Evolutionary conservation across 2,888 invertebrate genomes (phyloP), one percentile per base, ranked within the genome.

Genomic region (Agrochola circellaris): DNA sequence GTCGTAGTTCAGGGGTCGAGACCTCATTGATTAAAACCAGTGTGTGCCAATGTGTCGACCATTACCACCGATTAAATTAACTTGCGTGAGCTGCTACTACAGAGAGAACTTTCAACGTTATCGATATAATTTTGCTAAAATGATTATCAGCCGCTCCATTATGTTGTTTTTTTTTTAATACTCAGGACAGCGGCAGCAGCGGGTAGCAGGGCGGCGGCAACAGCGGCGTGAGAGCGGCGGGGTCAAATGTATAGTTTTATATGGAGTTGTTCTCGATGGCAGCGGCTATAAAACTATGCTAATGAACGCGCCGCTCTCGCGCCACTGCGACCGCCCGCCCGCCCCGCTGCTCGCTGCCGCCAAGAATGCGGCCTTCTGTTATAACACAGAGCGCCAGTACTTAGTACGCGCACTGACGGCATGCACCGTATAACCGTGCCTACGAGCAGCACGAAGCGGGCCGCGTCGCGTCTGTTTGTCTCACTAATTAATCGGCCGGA

Each of bases 381-480:
- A 17, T 1, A 17, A 65, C 17, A 17, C 17, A 45, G 26, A 23
- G 45, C 17, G 23, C n/a, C 23, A n/a, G 30, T 13, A 34, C 6
- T 42, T 30, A 54, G 26, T 51, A 20, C 9, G 38, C 23, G 15
- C 30, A 23, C 17, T 51, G 30, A 23, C 17, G 26, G 26, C 38
- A 11, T 23, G 23, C 13, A 23, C 13, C 26, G 20, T 34, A 8
- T 8, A 8, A n/a, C 51, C 13, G 13, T 54, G 20, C 20, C 11
- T 17, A 3, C 26, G 13, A 11, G n/a, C 54, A 45, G 34, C 6
- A n/a, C 30, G 30, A 17, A 7, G 17, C 23, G 11, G 17, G 6
- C n/a, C 26, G 11, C 58, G 1, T 23, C 3, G 23, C 71, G 64
- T 38, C 34, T 77, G 73, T 81, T 81, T 69, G 66, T 65, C 51